Base-by-base conservation (phyloP, 2,113 vertebrate species). In the Climacteris rufus region DNA sequence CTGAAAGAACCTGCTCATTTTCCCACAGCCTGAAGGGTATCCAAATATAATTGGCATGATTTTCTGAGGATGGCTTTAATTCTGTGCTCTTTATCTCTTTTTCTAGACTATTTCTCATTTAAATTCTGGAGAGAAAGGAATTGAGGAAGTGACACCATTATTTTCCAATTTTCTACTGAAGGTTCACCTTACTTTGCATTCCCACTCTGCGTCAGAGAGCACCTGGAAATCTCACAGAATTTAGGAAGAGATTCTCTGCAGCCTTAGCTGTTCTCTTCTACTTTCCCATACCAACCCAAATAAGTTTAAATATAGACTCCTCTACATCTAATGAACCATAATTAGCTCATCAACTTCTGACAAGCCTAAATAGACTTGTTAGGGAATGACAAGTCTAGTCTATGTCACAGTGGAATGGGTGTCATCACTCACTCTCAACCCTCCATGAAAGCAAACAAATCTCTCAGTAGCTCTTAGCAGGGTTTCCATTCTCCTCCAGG, bases 291-390 rank as follows among this genome's bases (percentile, higher is more conserved):
- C 56, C 47, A 72, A 77, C 27, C 39, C 71, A 93, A 94, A 68
- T 70, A 64, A 90, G 52, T 71, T 93, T 92, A 92, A 94, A 87
- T 93, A 78, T 83, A 88, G 85, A 91, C 80, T 95, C 64, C 47
- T 92, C 44, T 49, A 40, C 10, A 35, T 53, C 56, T 96, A 90
- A 95, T 68, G 45, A 92, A 61, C 71, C 64, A 49, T 90, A 92
- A 93, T 95, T 94, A 92, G 23, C 83, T 89, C 83, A 88, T 95
- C 83, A 89, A 8, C 60, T 71, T 83, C 82, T 94, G 94, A 91
- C 74, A 92, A 86, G 71, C 17, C 85, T 81, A 90, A 92, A 92
- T 59, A 90, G 90, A 80, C 82, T 88, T 75, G 71, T 83, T 95
- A 93, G 85, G 59, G 59, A 96, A 83, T 53, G 80, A 78, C 82